Evolutionary conservation across 2,113 vertebrate genomes (phyloP).

Genomic region (Benitochromis conjunctus): DNA sequence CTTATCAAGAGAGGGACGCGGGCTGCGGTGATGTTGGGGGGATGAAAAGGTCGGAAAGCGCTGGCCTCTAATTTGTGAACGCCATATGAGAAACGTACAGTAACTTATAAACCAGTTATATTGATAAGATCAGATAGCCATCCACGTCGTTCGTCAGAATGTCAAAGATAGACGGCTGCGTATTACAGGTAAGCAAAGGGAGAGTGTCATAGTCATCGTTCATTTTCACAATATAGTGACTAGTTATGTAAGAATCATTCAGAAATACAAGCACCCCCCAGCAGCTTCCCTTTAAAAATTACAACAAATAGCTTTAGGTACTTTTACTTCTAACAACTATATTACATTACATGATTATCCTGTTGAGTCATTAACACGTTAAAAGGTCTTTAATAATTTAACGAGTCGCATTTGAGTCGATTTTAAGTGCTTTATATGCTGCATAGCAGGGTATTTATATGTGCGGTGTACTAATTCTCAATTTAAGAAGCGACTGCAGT

Average conservation of each 20-base stretch:
- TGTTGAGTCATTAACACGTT: neutral
- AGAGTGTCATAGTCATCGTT: neutral
- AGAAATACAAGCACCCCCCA: neutral
- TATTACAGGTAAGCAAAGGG: neutral
- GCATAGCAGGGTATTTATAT: neutral
- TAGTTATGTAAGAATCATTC: neutral
- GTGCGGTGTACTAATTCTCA: neutral
- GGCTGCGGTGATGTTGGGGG: neutral
- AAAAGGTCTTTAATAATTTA: neutral
- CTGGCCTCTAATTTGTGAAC: neutral
- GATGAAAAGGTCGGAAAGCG: neutral
- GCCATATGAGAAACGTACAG: neutral
- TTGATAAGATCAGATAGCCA: neutral
- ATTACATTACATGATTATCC: neutral
- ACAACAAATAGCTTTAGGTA: neutral
- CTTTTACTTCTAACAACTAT: neutral
- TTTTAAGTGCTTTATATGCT: neutral
- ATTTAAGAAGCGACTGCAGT: neutral
- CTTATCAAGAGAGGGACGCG: neutral
- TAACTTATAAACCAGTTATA: neutral
- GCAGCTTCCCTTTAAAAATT: neutral
- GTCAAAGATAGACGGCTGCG: neutral
- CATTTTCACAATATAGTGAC: neutral
- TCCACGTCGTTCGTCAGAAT: neutral
- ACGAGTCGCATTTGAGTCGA: neutral